Evolutionary conservation across 2,797 vertebrate genomes (phyloP).

Genomic region (Microcaecilia unicolor): DNA sequence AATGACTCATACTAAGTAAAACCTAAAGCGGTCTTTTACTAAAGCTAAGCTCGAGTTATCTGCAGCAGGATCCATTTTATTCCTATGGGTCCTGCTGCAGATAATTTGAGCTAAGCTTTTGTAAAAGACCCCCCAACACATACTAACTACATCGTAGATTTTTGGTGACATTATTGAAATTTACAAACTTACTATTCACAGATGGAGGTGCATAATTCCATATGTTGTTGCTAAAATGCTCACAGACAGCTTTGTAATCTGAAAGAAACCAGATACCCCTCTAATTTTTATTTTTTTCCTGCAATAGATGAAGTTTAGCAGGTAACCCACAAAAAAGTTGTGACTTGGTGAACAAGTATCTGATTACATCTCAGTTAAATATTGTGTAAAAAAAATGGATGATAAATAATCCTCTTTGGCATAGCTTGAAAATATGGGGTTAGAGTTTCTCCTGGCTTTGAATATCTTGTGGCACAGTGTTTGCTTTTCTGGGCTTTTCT

Average conservation of each 20-base stretch:
- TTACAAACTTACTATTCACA: conserved; percentile 11
- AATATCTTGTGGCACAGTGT: conserved; percentile 8
- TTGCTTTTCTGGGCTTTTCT: conserved; percentile 3
- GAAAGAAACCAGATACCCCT: conserved; percentile 17
- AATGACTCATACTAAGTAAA: no score
- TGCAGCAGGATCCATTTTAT: no score
- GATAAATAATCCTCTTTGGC: conserved; percentile 20
- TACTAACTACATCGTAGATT: no score
- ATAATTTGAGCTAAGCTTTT: no score
- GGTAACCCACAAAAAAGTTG: conserved; percentile 16
- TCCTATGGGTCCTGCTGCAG: no score
- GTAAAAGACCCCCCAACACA: no score
- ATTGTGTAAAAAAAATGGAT: conserved; percentile 11
- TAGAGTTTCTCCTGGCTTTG: conserved; percentile 17
- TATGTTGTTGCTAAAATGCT: conserved; percentile 19
- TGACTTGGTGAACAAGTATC: no score
- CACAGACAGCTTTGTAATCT: conserved; percentile 11
- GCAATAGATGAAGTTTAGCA: conserved; percentile 15
- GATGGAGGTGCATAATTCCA: conserved; percentile 13
- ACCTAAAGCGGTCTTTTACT: no score
- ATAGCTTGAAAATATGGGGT: conserved; percentile 12
- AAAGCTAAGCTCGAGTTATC: no score
- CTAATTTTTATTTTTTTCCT: conserved; percentile 13
- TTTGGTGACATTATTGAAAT: conserved; percentile 11
- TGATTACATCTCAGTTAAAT: conserved; percentile 8